Evolutionary conservation across 1,140 invertebrate genomes (phyloP).

Genomic region (Tribolium castaneum): DNA sequence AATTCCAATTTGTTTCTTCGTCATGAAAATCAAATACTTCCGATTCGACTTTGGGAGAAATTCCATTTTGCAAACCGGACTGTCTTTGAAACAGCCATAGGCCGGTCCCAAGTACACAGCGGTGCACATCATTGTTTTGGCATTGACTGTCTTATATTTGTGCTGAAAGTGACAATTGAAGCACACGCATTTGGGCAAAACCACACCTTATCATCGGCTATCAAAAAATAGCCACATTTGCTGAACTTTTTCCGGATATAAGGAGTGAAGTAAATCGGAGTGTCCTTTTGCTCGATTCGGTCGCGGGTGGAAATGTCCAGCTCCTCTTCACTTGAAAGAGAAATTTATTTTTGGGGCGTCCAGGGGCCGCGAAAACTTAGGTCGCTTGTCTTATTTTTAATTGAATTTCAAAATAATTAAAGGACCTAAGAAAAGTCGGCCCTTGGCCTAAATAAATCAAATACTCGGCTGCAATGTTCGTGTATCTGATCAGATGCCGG

Average conservation of each 20-base stretch:
- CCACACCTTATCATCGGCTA: constrained; percentile 56
- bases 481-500: constrained; percentile 75
- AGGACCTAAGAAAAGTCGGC: no score
- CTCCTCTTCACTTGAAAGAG: constrained; percentile 57
- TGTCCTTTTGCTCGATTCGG: constrained; percentile 72
- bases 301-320: constrained; percentile 55
- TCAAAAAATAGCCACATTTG: constrained; percentile 53
- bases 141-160: constrained; percentile 77
- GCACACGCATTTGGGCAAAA: background rate
- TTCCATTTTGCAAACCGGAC: constrained; percentile 69
- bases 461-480: constrained; percentile 41
- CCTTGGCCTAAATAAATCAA: background rate
- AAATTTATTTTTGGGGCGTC: no score
- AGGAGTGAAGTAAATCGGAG: constrained; percentile 68
- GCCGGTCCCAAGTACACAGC: constrained; percentile 74
- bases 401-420: no score
- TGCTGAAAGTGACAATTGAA: constrained; percentile 64
- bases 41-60: constrained; percentile 56
- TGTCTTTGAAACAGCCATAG: constrained; percentile 65
- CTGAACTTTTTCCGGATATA: constrained; percentile 56
- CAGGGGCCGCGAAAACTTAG: no score
- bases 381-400: no score
- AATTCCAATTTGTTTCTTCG: constrained; percentile 74
- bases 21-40: constrained; percentile 73
- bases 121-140: constrained; percentile 71